Evolutionary conservation across 2,888 invertebrate species (phyloP).

Genomic region (Ophion costatus): DNA sequence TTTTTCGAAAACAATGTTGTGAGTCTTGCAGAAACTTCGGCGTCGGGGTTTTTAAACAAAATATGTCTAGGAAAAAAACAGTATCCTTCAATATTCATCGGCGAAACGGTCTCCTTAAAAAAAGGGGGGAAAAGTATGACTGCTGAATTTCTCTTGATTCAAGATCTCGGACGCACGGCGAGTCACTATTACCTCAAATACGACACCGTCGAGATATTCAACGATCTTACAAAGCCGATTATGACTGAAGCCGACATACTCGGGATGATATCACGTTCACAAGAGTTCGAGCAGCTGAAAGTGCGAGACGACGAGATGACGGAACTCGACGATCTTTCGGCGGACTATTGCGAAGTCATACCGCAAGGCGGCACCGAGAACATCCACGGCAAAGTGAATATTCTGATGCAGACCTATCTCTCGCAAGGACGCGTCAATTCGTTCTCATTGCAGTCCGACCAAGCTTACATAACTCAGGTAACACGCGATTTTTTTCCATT

Average conservation of each 20-base stretch:
- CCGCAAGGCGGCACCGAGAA: slow-evolving; percentile 94
- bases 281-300: slow-evolving; percentile 98
- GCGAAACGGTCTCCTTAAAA: no score
- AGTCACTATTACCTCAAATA: slow-evolving; percentile 99
- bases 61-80: no score
- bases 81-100: no score
- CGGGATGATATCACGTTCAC: slow-evolving; percentile 95
- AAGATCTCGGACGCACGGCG: slow-evolving; percentile 97
- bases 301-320: slow-evolving; percentile 96
- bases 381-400: slow-evolving; percentile 97
- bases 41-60: no score
- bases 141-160: not conserved
- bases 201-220: slow-evolving; percentile 97
- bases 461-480: slow-evolving; percentile 95
- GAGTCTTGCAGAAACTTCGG: no score
- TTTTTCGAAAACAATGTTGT: no score
- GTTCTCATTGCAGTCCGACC: slow-evolving; percentile 95
- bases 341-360: slow-evolving; percentile 90
- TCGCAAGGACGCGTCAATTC: slow-evolving; percentile 92
- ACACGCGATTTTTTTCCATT: slow-evolving; percentile 32
- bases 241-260: slow-evolving; percentile 95
- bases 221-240: slow-evolving; percentile 90
- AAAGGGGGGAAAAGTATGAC: not conserved
- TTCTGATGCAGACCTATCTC: slow-evolving; percentile 95
- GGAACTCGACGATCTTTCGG: slow-evolving; percentile 92